Percentiles rank a stretch among this genome's conserved stretches.
Evolutionary conservation across 2,797 vertebrate genomes (phyloP).

Genomic region (Lemur catta): DNA sequence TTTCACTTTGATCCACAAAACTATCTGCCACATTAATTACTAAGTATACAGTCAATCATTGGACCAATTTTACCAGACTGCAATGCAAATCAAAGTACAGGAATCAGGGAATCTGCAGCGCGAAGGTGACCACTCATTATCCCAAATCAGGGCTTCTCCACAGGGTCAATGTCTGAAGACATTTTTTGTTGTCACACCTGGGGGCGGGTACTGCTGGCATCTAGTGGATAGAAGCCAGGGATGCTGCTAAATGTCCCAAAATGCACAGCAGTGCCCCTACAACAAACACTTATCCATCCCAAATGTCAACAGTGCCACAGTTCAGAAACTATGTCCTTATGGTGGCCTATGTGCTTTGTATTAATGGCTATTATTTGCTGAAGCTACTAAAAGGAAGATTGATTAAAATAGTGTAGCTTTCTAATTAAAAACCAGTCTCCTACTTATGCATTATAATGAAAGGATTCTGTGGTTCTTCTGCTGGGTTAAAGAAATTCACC

Average conservation of each 20-base stretch:
- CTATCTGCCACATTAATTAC: background rate
- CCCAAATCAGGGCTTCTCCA: background rate
- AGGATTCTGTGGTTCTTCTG: background rate
- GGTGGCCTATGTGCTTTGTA: background rate
- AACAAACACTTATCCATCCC: background rate
- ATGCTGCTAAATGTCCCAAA: background rate
- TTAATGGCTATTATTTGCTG: background rate
- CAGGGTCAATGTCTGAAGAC: background rate
- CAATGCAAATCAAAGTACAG: background rate
- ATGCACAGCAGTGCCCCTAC: background rate
- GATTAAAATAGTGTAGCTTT: background rate
- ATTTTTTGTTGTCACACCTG: background rate
- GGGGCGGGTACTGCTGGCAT: no score
- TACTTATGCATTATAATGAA: background rate
- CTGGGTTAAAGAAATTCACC: background rate
- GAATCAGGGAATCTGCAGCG: background rate
- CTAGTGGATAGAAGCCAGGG: background rate
- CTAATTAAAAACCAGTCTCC: background rate
- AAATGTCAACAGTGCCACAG: background rate
- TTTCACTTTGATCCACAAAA: background rate
- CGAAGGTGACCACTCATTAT: background rate
- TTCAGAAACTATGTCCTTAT: background rate
- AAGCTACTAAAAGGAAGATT: background rate
- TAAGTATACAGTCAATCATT: background rate
- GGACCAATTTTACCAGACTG: background rate